Conservation (phyloP, 1,140 invertebrate species). For the Heliothis subflexa region DNA sequence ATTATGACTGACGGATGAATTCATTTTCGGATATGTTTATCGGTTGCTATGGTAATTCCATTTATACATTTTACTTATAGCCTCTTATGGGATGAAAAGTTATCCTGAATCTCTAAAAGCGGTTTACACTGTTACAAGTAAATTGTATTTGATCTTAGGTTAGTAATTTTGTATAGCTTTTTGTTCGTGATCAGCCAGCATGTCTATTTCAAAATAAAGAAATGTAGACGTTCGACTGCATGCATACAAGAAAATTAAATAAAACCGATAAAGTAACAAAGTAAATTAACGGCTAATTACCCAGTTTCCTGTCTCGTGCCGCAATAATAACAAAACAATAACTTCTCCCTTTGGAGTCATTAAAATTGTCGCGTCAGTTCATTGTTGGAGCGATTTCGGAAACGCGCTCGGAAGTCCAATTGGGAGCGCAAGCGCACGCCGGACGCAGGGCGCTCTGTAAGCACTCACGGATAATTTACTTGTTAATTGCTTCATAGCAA, state of each 20-base stretch:
- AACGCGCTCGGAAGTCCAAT: slow-evolving; percentile 84
- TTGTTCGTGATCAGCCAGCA: background rate
- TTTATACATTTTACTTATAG: slow-evolving; percentile 21
- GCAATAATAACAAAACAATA: slow-evolving; percentile 85
- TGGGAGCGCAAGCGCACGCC: slow-evolving; percentile 75
- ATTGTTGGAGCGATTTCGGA: slow-evolving; percentile 81
- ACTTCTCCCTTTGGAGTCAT: slow-evolving; percentile 75
- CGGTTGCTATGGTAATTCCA: slow-evolving; percentile 26
- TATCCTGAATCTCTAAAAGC: too few relatives aligned
- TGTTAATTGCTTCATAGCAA: slow-evolving; percentile 60
- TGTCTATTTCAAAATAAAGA: slow-evolving; percentile 5
- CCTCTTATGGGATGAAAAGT: slow-evolving; percentile 1
- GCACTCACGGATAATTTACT: slow-evolving; percentile 66
- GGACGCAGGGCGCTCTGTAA: slow-evolving; percentile 78
- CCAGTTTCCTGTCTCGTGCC: slow-evolving; percentile 83
- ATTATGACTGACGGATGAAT: slow-evolving; percentile 56
- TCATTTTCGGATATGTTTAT: slow-evolving; percentile 53
- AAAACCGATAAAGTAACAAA: slow-evolving; percentile 71
- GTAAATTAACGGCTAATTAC: slow-evolving; percentile 82
- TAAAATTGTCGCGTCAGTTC: slow-evolving; percentile 77
- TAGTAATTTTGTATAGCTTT: background rate
- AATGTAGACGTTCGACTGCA: slow-evolving; percentile 40
- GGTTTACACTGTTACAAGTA: too few relatives aligned
- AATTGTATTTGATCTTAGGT: too few relatives aligned
- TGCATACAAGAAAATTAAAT: slow-evolving; percentile 45